Evolutionary conservation across 2,888 invertebrate genomes (phyloP).

Genomic region (Nineta flava): DNA sequence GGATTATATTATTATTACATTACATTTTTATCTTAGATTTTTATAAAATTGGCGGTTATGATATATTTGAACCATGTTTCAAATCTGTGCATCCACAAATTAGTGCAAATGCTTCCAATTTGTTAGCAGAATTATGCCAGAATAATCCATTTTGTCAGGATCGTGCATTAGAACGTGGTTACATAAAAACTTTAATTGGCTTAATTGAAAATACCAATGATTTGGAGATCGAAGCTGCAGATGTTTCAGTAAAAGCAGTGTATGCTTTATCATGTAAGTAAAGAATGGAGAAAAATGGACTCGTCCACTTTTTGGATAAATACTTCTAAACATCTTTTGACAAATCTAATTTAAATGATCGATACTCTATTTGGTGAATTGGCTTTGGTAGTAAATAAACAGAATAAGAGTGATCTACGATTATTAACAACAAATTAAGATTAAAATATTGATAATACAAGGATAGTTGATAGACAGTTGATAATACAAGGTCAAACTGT

Average conservation of each 20-base stretch:
- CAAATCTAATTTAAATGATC: too few species aligned
- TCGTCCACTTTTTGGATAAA: neutral
- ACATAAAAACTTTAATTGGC: constrained; percentile 44
- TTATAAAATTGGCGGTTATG: constrained; percentile 68
- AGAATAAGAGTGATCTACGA: too few species aligned
- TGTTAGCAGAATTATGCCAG: constrained; percentile 67
- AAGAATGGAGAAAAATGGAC: neutral
- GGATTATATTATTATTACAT: neutral
- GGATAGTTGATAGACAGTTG: too few species aligned
- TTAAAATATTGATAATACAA: too few species aligned
- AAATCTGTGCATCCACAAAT: constrained; percentile 43
- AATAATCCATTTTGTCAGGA: constrained; percentile 75
- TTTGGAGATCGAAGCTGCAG: constrained; percentile 19
- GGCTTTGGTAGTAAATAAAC: too few species aligned
- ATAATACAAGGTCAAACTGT: too few species aligned
- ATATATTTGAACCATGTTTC: constrained; percentile 51
- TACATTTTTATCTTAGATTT: constrained; percentile 40
- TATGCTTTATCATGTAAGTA: constrained; percentile 67
- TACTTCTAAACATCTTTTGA: too few species aligned
- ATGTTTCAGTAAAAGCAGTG: constrained; percentile 49
- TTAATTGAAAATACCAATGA: constrained; percentile 41
- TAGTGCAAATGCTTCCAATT: constrained; percentile 43
- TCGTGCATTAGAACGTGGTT: constrained; percentile 44
- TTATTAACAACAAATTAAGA: too few species aligned
- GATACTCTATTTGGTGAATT: too few species aligned